A percentile compares a stretch with the other conserved stretches of the same genome.
Evolutionary conservation across 2,797 vertebrate species (phyloP).

Genomic region (Poecilia gillii): DNA sequence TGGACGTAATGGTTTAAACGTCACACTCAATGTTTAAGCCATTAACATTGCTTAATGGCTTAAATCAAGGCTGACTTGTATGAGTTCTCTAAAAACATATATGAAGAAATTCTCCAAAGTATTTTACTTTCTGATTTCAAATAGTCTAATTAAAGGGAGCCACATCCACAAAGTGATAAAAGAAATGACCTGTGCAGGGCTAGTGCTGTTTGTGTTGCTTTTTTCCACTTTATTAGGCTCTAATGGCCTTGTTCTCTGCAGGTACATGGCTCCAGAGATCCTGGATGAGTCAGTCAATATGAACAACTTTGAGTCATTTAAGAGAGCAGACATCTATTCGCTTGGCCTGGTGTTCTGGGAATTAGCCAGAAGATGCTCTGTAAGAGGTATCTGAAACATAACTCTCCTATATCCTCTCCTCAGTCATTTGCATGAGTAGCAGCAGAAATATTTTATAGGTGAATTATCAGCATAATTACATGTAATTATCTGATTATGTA

Average conservation of each 20-base stretch:
- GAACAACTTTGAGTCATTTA: constrained; percentile 94
- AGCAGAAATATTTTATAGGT: background rate
- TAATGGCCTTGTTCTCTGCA: constrained; percentile 76
- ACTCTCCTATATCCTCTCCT: background rate
- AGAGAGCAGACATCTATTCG: constrained; percentile 94
- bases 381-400: constrained; percentile 84
- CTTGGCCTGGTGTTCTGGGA: constrained; percentile 97
- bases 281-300: constrained; percentile 93
- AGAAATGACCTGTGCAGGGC: constrained; percentile 21
- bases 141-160: background rate
- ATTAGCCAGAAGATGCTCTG: constrained; percentile 90
- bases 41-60: too few species aligned
- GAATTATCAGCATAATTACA: background rate
- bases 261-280: constrained; percentile 99
- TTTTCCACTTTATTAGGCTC: constrained; percentile 33
- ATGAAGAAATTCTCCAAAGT: background rate
- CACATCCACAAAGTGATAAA: constrained; percentile 1
- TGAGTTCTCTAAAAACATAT: background rate
- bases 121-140: background rate
- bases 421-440: background rate
- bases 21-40: background rate
- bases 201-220: constrained; percentile 9
- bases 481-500: background rate
- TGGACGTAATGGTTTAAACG: background rate
- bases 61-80: background rate